Percentiles rank a stretch among this genome's conserved stretches.
Evolutionary conservation across 53 echinoderm and acorn worm genomes (phyloP).

Genomic region (Paracentrotus lividus): DNA sequence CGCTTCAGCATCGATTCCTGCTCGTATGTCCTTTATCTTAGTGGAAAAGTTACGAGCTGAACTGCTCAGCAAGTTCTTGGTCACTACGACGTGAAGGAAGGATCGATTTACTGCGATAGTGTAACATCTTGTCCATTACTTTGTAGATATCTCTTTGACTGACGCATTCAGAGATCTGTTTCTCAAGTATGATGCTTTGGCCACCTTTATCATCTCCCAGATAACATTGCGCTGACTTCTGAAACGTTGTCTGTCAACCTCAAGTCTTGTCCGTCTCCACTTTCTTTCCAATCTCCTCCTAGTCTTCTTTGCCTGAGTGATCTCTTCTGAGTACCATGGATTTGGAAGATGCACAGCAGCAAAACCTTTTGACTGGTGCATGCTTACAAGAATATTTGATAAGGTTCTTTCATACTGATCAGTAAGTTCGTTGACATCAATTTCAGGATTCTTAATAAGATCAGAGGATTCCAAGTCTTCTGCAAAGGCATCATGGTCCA

Average conservation of each 20-base stretch:
- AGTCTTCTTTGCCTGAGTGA: not conserved
- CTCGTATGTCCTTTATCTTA: constrained; percentile 1
- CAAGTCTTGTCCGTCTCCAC: not conserved
- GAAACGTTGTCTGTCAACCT: constrained; percentile 30
- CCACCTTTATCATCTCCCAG: not conserved
- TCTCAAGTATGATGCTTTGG: not conserved
- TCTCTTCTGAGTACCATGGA: too few species aligned
- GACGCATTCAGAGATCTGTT: not conserved
- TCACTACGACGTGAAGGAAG: constrained; percentile 10
- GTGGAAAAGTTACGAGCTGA: not conserved
- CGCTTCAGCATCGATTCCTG: not conserved
- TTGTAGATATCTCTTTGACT: constrained; percentile 38
- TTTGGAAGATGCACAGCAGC: not conserved
- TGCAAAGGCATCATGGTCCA: not conserved
- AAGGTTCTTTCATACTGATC: too few species aligned
- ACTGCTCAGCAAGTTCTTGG: constrained; percentile 18
- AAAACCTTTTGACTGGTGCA: constrained; percentile 8
- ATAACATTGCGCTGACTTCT: not conserved
- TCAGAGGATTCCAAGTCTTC: not conserved
- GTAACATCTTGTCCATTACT: not conserved
- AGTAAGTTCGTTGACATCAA: not conserved
- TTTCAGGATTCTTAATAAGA: not conserved
- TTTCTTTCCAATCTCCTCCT: constrained; percentile 44
- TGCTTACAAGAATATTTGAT: constrained; percentile 37
- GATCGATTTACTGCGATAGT: not conserved